These are phyloP conservation scores for Ypsolopha sequella DNA, from an alignment of 2,888 invertebrate genomes.

Conservation along the genomic window DNA sequence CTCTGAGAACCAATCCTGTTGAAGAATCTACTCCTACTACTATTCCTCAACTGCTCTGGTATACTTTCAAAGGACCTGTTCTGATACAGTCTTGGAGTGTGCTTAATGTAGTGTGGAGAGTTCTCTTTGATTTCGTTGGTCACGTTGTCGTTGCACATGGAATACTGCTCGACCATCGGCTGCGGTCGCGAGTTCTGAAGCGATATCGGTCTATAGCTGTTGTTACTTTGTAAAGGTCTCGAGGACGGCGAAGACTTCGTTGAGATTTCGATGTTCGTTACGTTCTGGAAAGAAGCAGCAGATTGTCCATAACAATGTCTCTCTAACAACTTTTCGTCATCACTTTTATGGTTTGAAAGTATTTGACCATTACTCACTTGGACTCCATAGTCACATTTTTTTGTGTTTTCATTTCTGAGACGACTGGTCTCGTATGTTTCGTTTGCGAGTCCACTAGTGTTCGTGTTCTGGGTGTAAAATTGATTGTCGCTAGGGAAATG, in stretches of 20 bases:
- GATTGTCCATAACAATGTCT: conserved; percentile 43
- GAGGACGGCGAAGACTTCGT: conserved; percentile 44
- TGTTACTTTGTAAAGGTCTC: conserved; percentile 33
- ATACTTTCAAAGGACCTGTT: conserved; percentile 63
- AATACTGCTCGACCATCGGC: conserved; percentile 28
- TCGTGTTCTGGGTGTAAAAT: conserved; percentile 24
- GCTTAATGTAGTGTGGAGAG: conserved; percentile 53
- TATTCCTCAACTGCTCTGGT: conserved; percentile 55
- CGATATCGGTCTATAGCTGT: conserved; percentile 56
- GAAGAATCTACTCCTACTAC: conserved; percentile 55
- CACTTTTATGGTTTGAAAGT: conserved; percentile 57
- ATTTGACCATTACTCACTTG: conserved; percentile 39
- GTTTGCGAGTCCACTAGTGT: conserved; percentile 21
- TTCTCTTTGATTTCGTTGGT: conserved; percentile 57
- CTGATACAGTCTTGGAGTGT: conserved; percentile 54
- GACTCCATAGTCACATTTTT: conserved; percentile 42
- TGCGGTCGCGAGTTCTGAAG: conserved; percentile 46
- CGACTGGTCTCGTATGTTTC: conserved; percentile 21
- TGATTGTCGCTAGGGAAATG: conserved; percentile 54
- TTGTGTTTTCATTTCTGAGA: conserved; percentile 25
- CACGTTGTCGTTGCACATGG: conserved; percentile 37
- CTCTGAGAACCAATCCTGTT: conserved; percentile 59
- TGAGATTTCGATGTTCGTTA: conserved; percentile 62
- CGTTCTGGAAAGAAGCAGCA: conserved; percentile 56
- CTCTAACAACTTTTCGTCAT: conserved; percentile 63